A percentile compares a stretch with the other conserved stretches of the same genome.
Conservation (phyloP, 2,888 invertebrate genomes). For the Drosophila neonasuta region DNA sequence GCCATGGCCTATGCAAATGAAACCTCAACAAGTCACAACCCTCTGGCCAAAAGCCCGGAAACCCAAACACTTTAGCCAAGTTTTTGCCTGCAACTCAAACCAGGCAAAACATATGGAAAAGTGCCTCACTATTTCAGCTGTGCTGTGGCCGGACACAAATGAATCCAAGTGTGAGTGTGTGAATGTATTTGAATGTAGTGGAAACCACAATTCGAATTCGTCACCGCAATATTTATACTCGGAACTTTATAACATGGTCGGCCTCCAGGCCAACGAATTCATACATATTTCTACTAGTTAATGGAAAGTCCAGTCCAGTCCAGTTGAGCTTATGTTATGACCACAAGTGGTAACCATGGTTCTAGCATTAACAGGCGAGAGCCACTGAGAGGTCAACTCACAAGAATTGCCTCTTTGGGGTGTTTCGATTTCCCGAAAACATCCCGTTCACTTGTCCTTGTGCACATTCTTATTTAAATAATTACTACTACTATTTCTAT, state of each 20-base stretch:
- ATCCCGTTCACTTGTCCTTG: slow-evolving; percentile 14
- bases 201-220: slow-evolving; percentile 39
- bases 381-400: slow-evolving; percentile 56
- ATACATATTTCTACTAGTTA: slow-evolving; percentile 64
- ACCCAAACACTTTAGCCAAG: slow-evolving; percentile 55
- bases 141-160: slow-evolving; percentile 19
- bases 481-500: not conserved
- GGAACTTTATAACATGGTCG: slow-evolving; percentile 30
- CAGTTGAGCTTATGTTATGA: slow-evolving; percentile 58
- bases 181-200: slow-evolving; percentile 1
- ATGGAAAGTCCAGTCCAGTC: slow-evolving; percentile 71
- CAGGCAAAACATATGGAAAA: slow-evolving; percentile 14
- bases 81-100: slow-evolving; percentile 31
- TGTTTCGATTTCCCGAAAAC: slow-evolving; percentile 37
- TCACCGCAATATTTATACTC: slow-evolving; percentile 41
- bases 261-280: slow-evolving; percentile 44
- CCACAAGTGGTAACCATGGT: slow-evolving; percentile 70
- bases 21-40: slow-evolving; percentile 76
- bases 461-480: slow-evolving; percentile 8
- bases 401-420: slow-evolving; percentile 52
- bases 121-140: slow-evolving; percentile 18
- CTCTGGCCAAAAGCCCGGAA: slow-evolving; percentile 55
- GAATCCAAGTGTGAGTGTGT: slow-evolving; percentile 17
- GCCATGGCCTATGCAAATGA: slow-evolving; percentile 64
- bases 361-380: slow-evolving; percentile 43